Conservation (phyloP, 2,113 vertebrate species). For the Geococcyx californianus region DNA sequence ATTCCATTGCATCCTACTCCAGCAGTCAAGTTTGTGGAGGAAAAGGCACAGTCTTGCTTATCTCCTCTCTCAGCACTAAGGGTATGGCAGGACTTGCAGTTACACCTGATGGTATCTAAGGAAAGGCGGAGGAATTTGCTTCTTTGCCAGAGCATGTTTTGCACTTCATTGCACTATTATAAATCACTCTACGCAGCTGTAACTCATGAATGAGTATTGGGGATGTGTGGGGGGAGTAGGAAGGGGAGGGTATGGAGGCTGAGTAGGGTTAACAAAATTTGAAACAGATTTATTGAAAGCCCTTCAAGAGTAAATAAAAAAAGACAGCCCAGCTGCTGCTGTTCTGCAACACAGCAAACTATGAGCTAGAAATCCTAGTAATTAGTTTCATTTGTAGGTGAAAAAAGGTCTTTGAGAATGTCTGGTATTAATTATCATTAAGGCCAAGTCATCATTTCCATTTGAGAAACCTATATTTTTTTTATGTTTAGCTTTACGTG, state of each 20-base stretch:
- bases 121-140: slow-evolving; percentile 64
- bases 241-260: slow-evolving; percentile 50
- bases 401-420: slow-evolving; percentile 69
- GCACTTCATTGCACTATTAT: slow-evolving; percentile 66
- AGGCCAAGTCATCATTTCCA: slow-evolving; percentile 57
- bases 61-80: neutral
- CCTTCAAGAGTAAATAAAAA: slow-evolving; percentile 64
- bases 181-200: slow-evolving; percentile 80
- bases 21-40: slow-evolving; percentile 11
- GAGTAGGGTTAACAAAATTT: slow-evolving; percentile 68
- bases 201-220: slow-evolving; percentile 72
- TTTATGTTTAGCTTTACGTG: slow-evolving; percentile 28
- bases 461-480: slow-evolving; percentile 59
- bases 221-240: neutral
- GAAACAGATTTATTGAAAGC: slow-evolving; percentile 75
- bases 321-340: slow-evolving; percentile 66
- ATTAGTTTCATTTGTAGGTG: slow-evolving; percentile 79
- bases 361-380: slow-evolving; percentile 54
- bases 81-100: slow-evolving; percentile 44
- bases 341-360: slow-evolving; percentile 32
- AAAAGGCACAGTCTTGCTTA: slow-evolving; percentile 52
- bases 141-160: slow-evolving; percentile 59
- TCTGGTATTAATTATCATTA: slow-evolving; percentile 74
- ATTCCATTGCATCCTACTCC: slow-evolving; percentile 17
- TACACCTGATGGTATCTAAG: slow-evolving; percentile 70